A percentile compares a stretch with the other conserved stretches of the same genome.
Evolutionary conservation across 2,113 vertebrate species (phyloP).

Genomic region (Poeciliopsis turrubarensis): DNA sequence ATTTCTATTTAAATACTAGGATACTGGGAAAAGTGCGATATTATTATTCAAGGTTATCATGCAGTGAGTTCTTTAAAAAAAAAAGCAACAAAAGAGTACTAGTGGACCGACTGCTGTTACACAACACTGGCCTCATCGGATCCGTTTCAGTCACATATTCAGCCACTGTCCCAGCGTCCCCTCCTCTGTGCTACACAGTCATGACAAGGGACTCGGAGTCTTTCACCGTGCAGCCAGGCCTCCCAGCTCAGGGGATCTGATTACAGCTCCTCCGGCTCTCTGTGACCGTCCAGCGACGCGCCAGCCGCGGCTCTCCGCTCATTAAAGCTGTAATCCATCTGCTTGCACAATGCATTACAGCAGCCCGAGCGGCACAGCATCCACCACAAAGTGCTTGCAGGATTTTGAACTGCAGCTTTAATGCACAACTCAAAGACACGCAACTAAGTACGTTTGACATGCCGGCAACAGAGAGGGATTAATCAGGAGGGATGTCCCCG

Average conservation of each 20-base stretch:
- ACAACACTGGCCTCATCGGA: slow-evolving; percentile 3
- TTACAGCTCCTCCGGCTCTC: slow-evolving; percentile 65
- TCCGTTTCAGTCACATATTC: not conserved
- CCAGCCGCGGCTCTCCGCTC: slow-evolving; percentile 38
- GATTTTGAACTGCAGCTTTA: slow-evolving; percentile 14
- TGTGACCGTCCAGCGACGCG: slow-evolving; percentile 48
- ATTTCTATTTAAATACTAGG: too few species aligned
- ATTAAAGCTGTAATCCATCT: slow-evolving; percentile 65
- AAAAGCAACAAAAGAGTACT: not conserved
- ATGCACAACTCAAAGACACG: not conserved
- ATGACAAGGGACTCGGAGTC: slow-evolving; percentile 26
- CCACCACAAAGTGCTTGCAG: slow-evolving; percentile 3
- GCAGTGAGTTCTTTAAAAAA: not conserved
- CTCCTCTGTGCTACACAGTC: slow-evolving; percentile 11
- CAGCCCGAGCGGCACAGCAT: not conserved
- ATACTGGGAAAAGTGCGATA: not conserved
- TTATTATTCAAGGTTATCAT: not conserved
- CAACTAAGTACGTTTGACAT: slow-evolving; percentile 2
- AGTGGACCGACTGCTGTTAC: not conserved
- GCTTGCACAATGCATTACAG: slow-evolving; percentile 43
- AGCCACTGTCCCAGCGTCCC: not conserved
- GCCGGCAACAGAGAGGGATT: not conserved
- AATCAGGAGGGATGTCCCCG: not conserved
- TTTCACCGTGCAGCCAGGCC: slow-evolving; percentile 40
- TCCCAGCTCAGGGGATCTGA: slow-evolving; percentile 67